Conservation (phyloP, 2,113 vertebrate genomes). For the Pelodiscus sinensis region DNA sequence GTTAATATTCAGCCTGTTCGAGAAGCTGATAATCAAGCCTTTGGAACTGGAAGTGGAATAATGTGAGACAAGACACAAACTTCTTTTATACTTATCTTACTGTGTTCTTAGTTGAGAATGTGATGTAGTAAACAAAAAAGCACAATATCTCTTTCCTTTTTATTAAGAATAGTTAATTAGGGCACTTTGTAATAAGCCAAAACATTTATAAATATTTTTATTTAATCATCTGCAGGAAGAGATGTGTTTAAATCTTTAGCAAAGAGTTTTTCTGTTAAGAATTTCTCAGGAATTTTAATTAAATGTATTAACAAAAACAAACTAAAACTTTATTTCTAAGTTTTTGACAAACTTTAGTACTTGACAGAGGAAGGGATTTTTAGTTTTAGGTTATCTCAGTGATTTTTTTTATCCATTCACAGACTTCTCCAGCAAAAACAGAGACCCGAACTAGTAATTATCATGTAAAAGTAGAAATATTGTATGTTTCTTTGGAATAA, state of each 20-base stretch:
- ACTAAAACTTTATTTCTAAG: background rate
- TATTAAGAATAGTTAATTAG: background rate
- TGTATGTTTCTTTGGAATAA: background rate
- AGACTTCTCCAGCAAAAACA: background rate
- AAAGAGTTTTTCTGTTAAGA: background rate
- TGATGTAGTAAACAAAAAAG: background rate
- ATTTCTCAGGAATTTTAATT: background rate
- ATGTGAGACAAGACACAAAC: conserved; percentile 82
- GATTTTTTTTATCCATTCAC: background rate
- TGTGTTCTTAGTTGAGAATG: background rate
- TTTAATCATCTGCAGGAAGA: background rate
- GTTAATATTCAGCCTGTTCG: conserved; percentile 91
- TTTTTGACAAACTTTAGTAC: background rate
- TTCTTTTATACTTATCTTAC: background rate
- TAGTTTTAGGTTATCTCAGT: background rate
- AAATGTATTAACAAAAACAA: background rate
- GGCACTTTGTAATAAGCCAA: background rate
- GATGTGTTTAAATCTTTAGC: background rate
- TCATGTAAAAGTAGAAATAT: background rate
- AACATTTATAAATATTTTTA: background rate
- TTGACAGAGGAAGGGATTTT: background rate
- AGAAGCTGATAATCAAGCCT: conserved; percentile 88
- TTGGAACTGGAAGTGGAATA: conserved; percentile 92
- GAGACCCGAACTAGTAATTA: background rate
- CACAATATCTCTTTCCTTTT: background rate